Percentiles rank a stretch among this genome's conserved stretches.
These are phyloP conservation scores for Acrobasis repandana DNA, from an alignment of 2,888 invertebrate genomes.

Conservation along the genomic window DNA sequence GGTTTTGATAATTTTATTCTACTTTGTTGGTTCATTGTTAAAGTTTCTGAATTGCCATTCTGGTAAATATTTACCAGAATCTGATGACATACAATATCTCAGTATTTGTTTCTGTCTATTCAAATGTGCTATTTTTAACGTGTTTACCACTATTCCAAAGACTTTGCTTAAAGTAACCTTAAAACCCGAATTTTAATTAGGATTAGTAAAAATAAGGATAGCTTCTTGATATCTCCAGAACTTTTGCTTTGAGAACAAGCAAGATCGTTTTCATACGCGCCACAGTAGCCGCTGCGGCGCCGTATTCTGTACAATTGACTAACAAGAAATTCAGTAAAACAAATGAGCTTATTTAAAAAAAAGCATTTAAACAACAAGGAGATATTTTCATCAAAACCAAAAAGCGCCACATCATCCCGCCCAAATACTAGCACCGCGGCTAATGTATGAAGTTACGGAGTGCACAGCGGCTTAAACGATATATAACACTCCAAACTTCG, in stretches of 20 bases:
- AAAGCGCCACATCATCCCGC: slow-evolving; percentile 23
- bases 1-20: slow-evolving; percentile 12
- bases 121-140: too few relatives aligned
- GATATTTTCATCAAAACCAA: slow-evolving; percentile 42
- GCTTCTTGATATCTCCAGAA: too few relatives aligned
- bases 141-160: too few relatives aligned
- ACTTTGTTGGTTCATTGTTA: slow-evolving; percentile 12
- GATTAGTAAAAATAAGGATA: too few relatives aligned
- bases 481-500: slow-evolving; percentile 53
- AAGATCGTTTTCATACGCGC: too few relatives aligned
- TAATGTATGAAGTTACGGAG: slow-evolving; percentile 27
- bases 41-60: slow-evolving; percentile 1
- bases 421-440: slow-evolving; percentile 6
- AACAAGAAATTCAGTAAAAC: too few relatives aligned
- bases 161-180: too few relatives aligned
- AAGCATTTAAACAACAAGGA: neutral
- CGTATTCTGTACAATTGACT: too few relatives aligned
- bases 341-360: too few relatives aligned
- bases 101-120: neutral
- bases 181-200: too few relatives aligned
- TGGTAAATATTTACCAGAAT: neutral
- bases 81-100: neutral
- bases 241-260: too few relatives aligned
- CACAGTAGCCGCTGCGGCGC: too few relatives aligned
- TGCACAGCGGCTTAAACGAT: slow-evolving; percentile 43